Conservation (phyloP, 64 coral and sea anemone genomes). For the Dendronephthya gigantea region DNA sequence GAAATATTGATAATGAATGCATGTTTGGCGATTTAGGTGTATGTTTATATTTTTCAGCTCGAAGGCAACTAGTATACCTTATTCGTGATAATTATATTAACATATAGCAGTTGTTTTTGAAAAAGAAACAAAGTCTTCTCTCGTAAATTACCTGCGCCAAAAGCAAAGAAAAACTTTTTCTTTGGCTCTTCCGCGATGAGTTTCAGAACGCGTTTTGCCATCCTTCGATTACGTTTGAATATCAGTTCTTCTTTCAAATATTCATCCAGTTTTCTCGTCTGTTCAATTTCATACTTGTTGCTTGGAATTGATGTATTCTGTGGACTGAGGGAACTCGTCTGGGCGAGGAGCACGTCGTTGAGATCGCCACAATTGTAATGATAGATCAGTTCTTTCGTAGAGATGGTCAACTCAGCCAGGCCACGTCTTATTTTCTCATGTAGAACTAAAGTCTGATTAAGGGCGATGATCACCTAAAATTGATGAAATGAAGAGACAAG, state of each 20-base stretch:
- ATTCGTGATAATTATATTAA: too few species aligned
- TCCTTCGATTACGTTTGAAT: neutral
- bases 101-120: too few species aligned
- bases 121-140: too few species aligned
- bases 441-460: neutral
- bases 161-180: slow-evolving; percentile 6
- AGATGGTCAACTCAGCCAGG: neutral
- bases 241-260: neutral
- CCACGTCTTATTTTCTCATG: neutral
- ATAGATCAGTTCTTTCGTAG: slow-evolving; percentile 3
- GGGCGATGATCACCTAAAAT: neutral
- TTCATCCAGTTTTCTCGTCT: neutral
- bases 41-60: too few species aligned
- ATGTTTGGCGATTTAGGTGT: too few species aligned
- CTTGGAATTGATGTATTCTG: neutral
- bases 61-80: too few species aligned
- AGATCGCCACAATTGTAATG: slow-evolving; percentile 17
- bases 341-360: neutral
- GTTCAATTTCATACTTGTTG: neutral
- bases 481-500: too few species aligned
- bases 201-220: neutral
- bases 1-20: too few species aligned
- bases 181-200: neutral
- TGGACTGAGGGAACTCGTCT: neutral
- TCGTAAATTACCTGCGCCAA: neutral